Percentiles rank a stretch among this genome's conserved stretches.
Evolutionary conservation across 2,797 vertebrate species (phyloP).

Genomic region (Anas flavirostris): DNA sequence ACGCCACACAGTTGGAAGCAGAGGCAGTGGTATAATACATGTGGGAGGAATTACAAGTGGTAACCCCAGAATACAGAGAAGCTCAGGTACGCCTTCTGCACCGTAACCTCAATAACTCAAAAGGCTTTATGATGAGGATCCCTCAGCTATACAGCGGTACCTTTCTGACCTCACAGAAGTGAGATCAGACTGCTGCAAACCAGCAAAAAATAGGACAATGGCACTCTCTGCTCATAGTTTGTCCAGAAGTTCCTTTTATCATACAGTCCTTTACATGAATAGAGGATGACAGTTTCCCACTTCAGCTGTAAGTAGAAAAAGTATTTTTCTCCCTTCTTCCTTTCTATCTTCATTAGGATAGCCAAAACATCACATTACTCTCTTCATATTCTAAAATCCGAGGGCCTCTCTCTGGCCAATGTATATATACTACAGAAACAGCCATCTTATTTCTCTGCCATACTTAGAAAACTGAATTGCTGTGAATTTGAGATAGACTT

Average conservation of each 20-base stretch:
- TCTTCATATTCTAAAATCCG: not conserved
- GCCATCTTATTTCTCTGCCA: not conserved
- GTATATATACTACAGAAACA: not conserved
- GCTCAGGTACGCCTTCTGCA: not conserved
- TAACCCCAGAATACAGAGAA: not conserved
- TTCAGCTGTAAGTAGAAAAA: not conserved
- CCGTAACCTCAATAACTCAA: not conserved
- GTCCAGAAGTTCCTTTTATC: not conserved
- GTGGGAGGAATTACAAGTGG: not conserved
- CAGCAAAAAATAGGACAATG: not conserved
- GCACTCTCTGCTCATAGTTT: not conserved
- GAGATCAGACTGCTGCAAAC: not conserved
- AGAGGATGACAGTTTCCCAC: not conserved
- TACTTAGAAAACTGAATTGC: not conserved
- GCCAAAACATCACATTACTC: not conserved
- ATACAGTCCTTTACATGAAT: rapidly evolving
- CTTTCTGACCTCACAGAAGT: not conserved
- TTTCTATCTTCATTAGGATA: not conserved
- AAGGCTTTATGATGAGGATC: not conserved
- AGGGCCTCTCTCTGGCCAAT: not conserved
- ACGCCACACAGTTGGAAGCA: not conserved
- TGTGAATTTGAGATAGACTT: not conserved
- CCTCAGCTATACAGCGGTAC: not conserved
- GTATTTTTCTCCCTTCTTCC: not conserved
- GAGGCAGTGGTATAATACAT: not conserved